Conservation (phyloP, 2,113 vertebrate genomes). For the Pluvialis apricaria region DNA sequence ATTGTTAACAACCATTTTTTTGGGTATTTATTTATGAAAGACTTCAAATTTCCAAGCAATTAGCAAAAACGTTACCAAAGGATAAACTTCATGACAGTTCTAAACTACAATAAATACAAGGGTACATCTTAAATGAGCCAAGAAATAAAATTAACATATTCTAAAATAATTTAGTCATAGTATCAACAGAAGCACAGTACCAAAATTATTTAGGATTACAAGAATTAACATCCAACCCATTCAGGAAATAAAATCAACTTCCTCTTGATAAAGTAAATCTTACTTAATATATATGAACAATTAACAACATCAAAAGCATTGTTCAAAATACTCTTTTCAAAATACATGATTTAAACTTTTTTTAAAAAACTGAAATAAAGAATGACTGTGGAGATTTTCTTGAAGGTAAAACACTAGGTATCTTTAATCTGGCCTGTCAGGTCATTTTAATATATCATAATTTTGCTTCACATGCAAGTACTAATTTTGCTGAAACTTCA, state of each 20-base stretch:
- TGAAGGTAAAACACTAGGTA: neutral
- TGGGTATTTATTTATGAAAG: neutral
- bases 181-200: constrained; percentile 32
- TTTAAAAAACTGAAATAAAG: constrained; percentile 6
- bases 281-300: constrained; percentile 48
- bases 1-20: neutral
- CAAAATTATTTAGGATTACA: constrained; percentile 61
- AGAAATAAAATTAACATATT: constrained; percentile 33
- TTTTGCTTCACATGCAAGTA: neutral
- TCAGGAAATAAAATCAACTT: constrained; percentile 65
- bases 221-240: constrained; percentile 42
- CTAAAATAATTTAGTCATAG: neutral
- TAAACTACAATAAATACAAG: constrained; percentile 29
- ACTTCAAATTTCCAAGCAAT: constrained; percentile 39
- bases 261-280: constrained; percentile 50
- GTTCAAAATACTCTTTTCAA: constrained; percentile 33
- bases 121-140: constrained; percentile 11
- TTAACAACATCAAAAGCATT: constrained; percentile 46
- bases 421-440: neutral
- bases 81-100: constrained; percentile 11
- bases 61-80: constrained; percentile 24
- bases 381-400: constrained; percentile 17
- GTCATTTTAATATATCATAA: neutral
- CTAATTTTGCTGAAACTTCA: neutral
- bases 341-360: neutral